Evolutionary conservation across 2,888 invertebrate species (phyloP), one percentile per base, ranked within the genome.

Genomic region (Trachelus stipa): DNA sequence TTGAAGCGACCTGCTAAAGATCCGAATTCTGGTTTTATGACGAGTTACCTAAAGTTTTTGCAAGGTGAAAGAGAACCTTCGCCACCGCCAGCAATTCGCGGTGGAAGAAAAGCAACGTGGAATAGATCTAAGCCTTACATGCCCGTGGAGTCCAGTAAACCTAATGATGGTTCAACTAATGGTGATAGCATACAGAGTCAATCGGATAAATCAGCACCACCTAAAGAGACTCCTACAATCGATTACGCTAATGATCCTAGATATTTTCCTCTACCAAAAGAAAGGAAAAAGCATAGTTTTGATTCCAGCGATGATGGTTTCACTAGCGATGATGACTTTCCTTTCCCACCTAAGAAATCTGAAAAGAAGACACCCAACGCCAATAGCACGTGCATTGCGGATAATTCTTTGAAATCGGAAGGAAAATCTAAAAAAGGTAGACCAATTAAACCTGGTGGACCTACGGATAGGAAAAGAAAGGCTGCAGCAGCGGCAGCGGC

Each of bases 1-100:
- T 92, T 93, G 87, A 93, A 93, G 88, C 92, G 93, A 88, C 93
- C 93, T 81, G 92, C 93, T 82, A 90, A 88, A 75, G 90, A 91
- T 82, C 94, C 94, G 80, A 94, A 95, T 86, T 94, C 95, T 76
- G 96, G 96, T 82, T 97, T 97, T 91, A 96, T 97, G 96, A 96
- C 95, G 90, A 97, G 97, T 92, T 97, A 96, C 92, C 93, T 97
- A 84, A 97, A 96, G 92, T 97, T 97, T 92, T 92, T 96, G 84
- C 95, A 96, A 92, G 96, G 96, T 83, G 97, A 96, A 90, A 93
- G 96, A 73, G 96, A 97, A 85, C 95, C 95, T 73, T 96, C 96
- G 82, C 96, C 96, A 34, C 96, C 96, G 77, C 96, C 96, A 80
- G 93, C 94, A 84, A 93, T 94, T 87, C 93, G 95, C 83, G 94